These are phyloP conservation scores for Orius laevigatus DNA, from an alignment of 1,140 invertebrate species.

Conservation along the genomic window DNA sequence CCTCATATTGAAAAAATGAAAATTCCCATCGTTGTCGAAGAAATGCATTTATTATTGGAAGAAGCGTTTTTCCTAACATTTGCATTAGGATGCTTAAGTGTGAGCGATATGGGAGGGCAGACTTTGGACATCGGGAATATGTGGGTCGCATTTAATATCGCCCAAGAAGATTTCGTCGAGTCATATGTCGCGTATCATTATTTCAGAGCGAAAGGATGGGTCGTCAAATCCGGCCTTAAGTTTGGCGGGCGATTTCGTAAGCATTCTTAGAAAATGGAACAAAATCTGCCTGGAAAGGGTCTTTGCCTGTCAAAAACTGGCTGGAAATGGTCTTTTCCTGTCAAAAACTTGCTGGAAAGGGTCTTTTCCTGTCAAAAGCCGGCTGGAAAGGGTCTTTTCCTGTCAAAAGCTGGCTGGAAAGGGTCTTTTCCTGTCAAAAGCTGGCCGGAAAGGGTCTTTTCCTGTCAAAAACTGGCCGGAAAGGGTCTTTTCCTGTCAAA, in stretches of 20 bases:
- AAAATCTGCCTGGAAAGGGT: too few relatives aligned
- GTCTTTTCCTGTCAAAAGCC: too few relatives aligned
- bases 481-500: too few relatives aligned
- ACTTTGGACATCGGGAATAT: conserved; percentile 36
- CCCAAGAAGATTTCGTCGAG: conserved; percentile 45
- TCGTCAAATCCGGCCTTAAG: conserved; percentile 74
- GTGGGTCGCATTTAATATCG: conserved; percentile 45
- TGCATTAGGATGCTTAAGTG: conserved; percentile 52
- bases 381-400: too few relatives aligned
- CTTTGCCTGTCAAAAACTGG: too few relatives aligned
- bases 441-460: too few relatives aligned
- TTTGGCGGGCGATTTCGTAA: conserved; percentile 79
- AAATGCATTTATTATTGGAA: conserved; percentile 45
- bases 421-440: too few relatives aligned
- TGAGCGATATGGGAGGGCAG: conserved; percentile 37
- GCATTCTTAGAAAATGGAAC: too few relatives aligned
- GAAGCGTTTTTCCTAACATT: conserved; percentile 68
- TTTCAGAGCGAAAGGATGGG: conserved; percentile 74
- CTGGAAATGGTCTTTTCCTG: too few relatives aligned
- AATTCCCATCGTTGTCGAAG: conserved; percentile 34
- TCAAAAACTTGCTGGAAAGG: too few relatives aligned
- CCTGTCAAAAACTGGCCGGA: too few relatives aligned
- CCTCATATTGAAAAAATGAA: conserved; percentile 15
- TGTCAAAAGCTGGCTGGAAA: too few relatives aligned
- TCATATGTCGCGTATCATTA: conserved; percentile 73